Percentiles rank a stretch among this genome's conserved stretches.
phyloP scores from a whole-genome alignment of 2,888 invertebrate species.

The Drosophila nigritarsus region DNA sequence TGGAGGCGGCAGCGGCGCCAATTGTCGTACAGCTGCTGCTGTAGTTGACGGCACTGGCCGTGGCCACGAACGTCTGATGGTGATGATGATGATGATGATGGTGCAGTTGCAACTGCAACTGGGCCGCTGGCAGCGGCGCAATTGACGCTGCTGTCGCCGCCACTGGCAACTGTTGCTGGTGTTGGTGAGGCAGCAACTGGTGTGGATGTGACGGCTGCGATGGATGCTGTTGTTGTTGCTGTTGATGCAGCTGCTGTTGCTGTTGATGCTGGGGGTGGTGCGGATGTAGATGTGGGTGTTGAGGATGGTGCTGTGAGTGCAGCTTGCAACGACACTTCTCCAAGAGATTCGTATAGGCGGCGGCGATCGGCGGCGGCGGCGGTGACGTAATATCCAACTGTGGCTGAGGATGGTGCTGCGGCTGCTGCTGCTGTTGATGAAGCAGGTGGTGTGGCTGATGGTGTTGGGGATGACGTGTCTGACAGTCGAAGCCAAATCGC shows the following conservation, averaged over 20 bases:
- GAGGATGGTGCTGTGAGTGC: constrained; percentile 40
- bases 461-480: constrained; percentile 73
- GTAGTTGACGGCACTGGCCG: constrained; percentile 71
- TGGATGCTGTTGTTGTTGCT: constrained; percentile 27
- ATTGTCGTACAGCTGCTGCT: constrained; percentile 66
- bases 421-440: constrained; percentile 58
- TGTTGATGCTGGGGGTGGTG: constrained; percentile 36
- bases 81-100: constrained; percentile 79
- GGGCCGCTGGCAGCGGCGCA: constrained; percentile 64
- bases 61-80: constrained; percentile 78
- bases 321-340: constrained; percentile 82
- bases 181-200: constrained; percentile 48
- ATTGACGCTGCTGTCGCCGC: constrained; percentile 44
- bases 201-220: constrained; percentile 42
- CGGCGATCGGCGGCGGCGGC: constrained; percentile 35
- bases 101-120: constrained; percentile 78
- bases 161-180: constrained; percentile 59
- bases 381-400: constrained; percentile 60
- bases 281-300: constrained; percentile 26
- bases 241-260: constrained; percentile 39
- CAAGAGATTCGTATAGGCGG: constrained; percentile 67
- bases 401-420: constrained; percentile 56
- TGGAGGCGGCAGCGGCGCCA: constrained; percentile 34
- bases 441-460: constrained; percentile 61
- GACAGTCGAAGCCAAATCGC: constrained; percentile 79